A percentile compares a stretch with the other conserved stretches of the same genome.
These are phyloP conservation scores for Pampus argenteus DNA, from an alignment of 2,797 vertebrate genomes.

Conservation along the genomic window DNA sequence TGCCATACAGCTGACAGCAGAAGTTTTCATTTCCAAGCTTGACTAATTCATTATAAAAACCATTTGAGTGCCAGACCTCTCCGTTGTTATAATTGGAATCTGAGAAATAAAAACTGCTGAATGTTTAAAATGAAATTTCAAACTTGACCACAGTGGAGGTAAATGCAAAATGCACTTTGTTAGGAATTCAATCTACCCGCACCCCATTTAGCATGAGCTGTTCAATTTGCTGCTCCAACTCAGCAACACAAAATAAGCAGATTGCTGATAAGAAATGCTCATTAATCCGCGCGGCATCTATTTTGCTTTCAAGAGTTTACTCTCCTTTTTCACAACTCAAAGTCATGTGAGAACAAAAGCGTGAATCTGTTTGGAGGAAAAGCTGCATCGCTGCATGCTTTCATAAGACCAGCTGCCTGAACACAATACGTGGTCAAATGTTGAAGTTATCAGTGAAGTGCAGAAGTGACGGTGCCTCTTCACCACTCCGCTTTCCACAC, in stretches of 20 bases:
- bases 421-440: slow-evolving; percentile 80
- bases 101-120: slow-evolving; percentile 62
- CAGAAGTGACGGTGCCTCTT: slow-evolving; percentile 78
- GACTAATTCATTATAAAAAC: slow-evolving; percentile 78
- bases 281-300: slow-evolving; percentile 45
- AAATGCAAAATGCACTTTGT: slow-evolving; percentile 45
- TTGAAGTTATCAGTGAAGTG: slow-evolving; percentile 82
- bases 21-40: slow-evolving; percentile 69
- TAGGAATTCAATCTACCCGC: slow-evolving; percentile 44
- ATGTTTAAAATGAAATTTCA: slow-evolving; percentile 58
- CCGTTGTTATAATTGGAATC: slow-evolving; percentile 54
- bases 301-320: slow-evolving; percentile 42
- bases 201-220: background rate
- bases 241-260: slow-evolving; percentile 56
- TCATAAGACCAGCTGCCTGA: slow-evolving; percentile 51
- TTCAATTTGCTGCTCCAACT: slow-evolving; percentile 43
- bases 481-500: slow-evolving; percentile 64
- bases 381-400: slow-evolving; percentile 47
- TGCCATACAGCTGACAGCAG: slow-evolving; percentile 58
- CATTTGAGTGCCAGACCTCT: slow-evolving; percentile 48
- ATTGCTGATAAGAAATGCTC: slow-evolving; percentile 60
- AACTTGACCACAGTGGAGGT: slow-evolving; percentile 47
- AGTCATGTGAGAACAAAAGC: slow-evolving; percentile 47
- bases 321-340: slow-evolving; percentile 27
- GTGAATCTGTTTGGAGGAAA: slow-evolving; percentile 45